Evolutionary conservation across 2,113 vertebrate species (phyloP).

Genomic region (Equus quagga): DNA sequence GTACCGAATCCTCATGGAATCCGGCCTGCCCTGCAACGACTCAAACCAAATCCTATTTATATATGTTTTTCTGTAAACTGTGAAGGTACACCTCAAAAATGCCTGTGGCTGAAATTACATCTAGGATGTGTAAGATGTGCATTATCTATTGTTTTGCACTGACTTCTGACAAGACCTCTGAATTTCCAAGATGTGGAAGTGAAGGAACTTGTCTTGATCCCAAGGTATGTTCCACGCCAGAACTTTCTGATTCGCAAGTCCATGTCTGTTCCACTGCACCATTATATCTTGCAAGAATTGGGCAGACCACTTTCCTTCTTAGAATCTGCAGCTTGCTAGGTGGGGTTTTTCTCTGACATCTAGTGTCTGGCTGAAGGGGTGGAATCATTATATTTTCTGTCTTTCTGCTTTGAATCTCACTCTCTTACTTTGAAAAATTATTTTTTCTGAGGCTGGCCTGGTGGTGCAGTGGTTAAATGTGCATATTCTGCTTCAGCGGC

Average conservation of each 20-base stretch:
- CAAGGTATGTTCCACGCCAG: background rate
- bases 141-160: background rate
- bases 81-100: background rate
- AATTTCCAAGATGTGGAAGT: background rate
- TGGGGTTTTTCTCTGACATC: background rate
- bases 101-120: background rate
- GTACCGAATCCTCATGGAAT: background rate
- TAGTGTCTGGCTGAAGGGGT: background rate
- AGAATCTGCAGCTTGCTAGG: background rate
- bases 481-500: too few relatives aligned
- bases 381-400: background rate
- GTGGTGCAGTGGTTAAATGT: too few relatives aligned
- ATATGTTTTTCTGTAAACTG: background rate
- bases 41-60: slow-evolving; percentile 36
- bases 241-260: background rate
- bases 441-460: too few relatives aligned
- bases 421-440: background rate
- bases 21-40: background rate
- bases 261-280: background rate
- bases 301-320: background rate
- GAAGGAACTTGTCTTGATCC: background rate
- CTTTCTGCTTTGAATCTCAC: background rate
- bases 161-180: background rate
- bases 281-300: background rate
- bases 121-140: background rate